A percentile compares a stretch with the other conserved stretches of the same genome.
These are phyloP conservation scores for Carterocephalus palaemon DNA, from an alignment of 2,888 invertebrate species.

Conservation along the genomic window DNA sequence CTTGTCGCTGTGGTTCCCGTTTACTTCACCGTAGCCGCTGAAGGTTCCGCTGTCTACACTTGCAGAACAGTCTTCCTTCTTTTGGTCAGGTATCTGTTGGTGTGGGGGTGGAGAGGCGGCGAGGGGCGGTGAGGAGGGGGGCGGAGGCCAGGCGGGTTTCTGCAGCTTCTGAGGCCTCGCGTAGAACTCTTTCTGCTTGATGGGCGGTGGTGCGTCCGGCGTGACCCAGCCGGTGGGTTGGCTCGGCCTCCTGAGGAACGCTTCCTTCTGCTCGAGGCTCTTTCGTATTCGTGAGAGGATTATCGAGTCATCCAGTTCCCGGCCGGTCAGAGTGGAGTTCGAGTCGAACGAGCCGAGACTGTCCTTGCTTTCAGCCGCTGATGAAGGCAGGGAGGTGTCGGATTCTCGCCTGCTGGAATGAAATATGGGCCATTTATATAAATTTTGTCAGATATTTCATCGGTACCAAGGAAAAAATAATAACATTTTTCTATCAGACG, in stretches of 20 bases:
- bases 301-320: constrained; percentile 84
- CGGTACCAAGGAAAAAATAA: not conserved
- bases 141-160: constrained; percentile 84
- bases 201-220: constrained; percentile 70
- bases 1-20: constrained; percentile 60
- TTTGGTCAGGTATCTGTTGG: constrained; percentile 42
- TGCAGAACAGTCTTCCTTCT: constrained; percentile 71
- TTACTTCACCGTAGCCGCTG: constrained; percentile 69
- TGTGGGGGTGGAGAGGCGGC: constrained; percentile 82
- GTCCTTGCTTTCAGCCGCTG: constrained; percentile 82
- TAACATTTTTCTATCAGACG: too few relatives aligned
- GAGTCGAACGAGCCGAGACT: constrained; percentile 84
- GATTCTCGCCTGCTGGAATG: constrained; percentile 78
- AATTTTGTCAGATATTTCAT: too few relatives aligned
- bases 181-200: constrained; percentile 85
- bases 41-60: constrained; percentile 71
- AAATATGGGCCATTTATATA: constrained; percentile 16
- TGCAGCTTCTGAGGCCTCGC: constrained; percentile 88
- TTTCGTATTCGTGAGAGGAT: constrained; percentile 88
- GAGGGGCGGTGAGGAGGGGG: constrained; percentile 62
- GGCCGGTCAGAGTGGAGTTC: constrained; percentile 82
- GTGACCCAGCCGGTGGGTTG: constrained; percentile 81
- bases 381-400: constrained; percentile 80
- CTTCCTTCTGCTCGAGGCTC: constrained; percentile 93
- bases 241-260: constrained; percentile 88